These are phyloP conservation scores for Oceanodroma leucorhoa DNA, from an alignment of 2,797 vertebrate species.

Conservation along the genomic window DNA sequence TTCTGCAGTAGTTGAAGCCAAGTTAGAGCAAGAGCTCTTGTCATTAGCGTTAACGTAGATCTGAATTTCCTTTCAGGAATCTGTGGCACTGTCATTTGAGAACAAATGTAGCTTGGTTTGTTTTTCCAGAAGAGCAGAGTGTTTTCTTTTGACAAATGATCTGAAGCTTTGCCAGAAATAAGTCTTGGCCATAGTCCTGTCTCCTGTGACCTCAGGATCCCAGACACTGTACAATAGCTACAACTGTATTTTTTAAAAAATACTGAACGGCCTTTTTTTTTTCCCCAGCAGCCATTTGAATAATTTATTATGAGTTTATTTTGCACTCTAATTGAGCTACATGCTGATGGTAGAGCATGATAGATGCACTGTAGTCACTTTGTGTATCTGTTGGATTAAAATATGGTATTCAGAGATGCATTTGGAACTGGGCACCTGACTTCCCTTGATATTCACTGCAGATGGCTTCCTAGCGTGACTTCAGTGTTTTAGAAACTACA, in stretches of 20 bases:
- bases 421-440: neutral
- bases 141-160: conserved; percentile 22
- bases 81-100: neutral
- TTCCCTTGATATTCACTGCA: neutral
- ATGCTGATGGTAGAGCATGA: neutral
- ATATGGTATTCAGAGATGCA: neutral
- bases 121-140: conserved; percentile 11
- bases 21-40: neutral
- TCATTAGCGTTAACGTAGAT: neutral
- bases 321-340: neutral
- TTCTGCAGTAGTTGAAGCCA: neutral
- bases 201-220: neutral
- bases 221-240: neutral
- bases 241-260: neutral
- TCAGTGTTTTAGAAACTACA: neutral
- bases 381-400: neutral
- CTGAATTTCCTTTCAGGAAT: neutral
- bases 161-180: conserved; percentile 14
- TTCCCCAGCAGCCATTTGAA: neutral
- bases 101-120: neutral
- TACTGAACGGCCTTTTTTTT: neutral
- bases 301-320: neutral
- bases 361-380: neutral
- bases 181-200: neutral
- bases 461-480: neutral